phyloP scores from a whole-genome alignment of 2,797 vertebrate species.

The Enteromius argenteus region DNA sequence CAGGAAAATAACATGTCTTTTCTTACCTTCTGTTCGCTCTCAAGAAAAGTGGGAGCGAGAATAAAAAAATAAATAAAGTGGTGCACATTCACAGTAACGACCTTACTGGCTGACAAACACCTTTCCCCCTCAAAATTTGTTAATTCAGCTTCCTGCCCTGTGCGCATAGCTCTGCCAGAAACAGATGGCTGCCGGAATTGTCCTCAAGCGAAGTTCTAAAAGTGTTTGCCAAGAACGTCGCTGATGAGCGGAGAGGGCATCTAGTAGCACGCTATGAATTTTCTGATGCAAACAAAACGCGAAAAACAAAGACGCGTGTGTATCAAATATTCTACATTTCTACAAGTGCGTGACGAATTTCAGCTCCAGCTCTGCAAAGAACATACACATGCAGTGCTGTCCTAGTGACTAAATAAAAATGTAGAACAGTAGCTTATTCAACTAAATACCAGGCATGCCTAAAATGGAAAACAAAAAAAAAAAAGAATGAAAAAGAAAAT shows the following conservation, averaged over 20 bases:
- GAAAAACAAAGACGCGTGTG: not conserved
- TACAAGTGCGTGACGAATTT: not conserved
- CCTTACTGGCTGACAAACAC: constrained; percentile 78
- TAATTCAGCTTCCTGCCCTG: constrained; percentile 79
- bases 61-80: constrained; percentile 66
- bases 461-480: not conserved
- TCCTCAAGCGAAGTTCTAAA: constrained; percentile 80
- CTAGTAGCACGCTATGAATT: constrained; percentile 56
- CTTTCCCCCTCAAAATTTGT: constrained; percentile 79
- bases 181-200: constrained; percentile 86
- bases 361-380: not conserved
- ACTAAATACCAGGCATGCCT: not conserved
- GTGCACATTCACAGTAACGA: constrained; percentile 72
- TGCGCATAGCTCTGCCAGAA: constrained; percentile 73
- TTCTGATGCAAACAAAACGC: constrained; percentile 12
- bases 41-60: constrained; percentile 59
- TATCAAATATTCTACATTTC: not conserved
- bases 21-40: constrained; percentile 68
- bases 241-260: constrained; percentile 61
- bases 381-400: not conserved
- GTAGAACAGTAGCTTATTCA: not conserved
- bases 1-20: constrained; percentile 69
- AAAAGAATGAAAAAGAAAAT: not conserved
- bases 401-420: not conserved
- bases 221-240: constrained; percentile 75